Base-by-base conservation (phyloP, 1,140 invertebrate genomes). In the Mizuhopecten yessoensis region DNA sequence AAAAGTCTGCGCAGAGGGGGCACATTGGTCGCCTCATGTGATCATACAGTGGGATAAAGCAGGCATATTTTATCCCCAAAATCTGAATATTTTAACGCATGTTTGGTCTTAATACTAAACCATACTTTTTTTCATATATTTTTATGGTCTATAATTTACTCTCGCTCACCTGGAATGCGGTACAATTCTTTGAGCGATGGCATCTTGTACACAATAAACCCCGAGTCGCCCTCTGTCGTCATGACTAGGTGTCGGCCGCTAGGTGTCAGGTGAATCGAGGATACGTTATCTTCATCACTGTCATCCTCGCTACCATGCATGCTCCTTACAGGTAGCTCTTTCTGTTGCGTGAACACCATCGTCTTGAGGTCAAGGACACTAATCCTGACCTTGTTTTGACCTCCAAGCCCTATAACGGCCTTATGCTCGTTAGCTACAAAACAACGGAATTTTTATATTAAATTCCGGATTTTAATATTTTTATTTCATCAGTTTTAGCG, bases 121-220 rank as follows among this genome's bases (percentile, higher is more conserved):
- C n/a, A n/a, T n/a, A n/a, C n/a, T n/a, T n/a, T n/a, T n/a, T n/a
- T n/a, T n/a, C n/a, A n/a, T n/a, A n/a, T n/a, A n/a, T n/a, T n/a
- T n/a, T n/a, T n/a, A n/a, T n/a, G n/a, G n/a, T n/a, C n/a, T n/a
- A n/a, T n/a, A n/a, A n/a, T n/a, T n/a, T n/a, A n/a, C n/a, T n/a
- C n/a, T n/a, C n/a, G 36, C 36, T 29, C 7, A 29, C 57, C 57
- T 29, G 57, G 57, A 29, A 75, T 75, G 3, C 57, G 23, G 11
- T 75, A 75, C 15, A 75, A n/a, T n/a, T 75, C 57, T n/a, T 75
- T n/a, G 9, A 75, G 17, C 29, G 23, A 0, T n/a, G 57, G 57
- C 57, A 75, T 75, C 57, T 75, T 75, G n/a, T 75, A 75, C 11
- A 75, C 57, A n/a, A 75, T 75, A n/a, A 75, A n/a, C 23, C 57